These are phyloP conservation scores for Ichneumoninae sp. DNA, from an alignment of 2,888 invertebrate species.

Conservation along the genomic window DNA sequence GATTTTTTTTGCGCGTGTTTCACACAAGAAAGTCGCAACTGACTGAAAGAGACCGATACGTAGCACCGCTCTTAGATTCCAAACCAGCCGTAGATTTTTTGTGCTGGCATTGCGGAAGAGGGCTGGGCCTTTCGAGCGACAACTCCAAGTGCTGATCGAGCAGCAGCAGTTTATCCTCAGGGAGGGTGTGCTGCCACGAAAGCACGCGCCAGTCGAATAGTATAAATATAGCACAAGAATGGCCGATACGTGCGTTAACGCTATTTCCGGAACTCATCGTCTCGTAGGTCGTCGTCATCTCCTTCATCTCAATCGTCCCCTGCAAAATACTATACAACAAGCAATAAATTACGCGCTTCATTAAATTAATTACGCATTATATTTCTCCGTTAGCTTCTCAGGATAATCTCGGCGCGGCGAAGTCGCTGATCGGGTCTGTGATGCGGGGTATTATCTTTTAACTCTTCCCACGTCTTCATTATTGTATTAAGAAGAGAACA, in stretches of 20 bases:
- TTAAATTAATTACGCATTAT: neutral
- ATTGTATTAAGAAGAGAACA: neutral
- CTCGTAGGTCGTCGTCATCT: slow-evolving; percentile 54
- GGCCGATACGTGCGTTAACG: slow-evolving; percentile 65
- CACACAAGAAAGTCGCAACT: neutral
- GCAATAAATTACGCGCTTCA: neutral
- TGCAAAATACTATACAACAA: neutral
- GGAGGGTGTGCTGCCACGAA: slow-evolving; percentile 60
- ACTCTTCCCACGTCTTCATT: neutral
- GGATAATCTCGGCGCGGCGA: neutral
- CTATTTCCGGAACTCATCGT: slow-evolving; percentile 67
- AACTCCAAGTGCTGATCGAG: slow-evolving; percentile 34
- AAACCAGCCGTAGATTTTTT: slow-evolving; percentile 20
- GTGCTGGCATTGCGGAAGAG: slow-evolving; percentile 39
- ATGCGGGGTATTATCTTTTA: neutral
- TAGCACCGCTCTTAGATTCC: slow-evolving; percentile 6
- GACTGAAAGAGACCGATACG: neutral
- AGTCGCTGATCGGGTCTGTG: neutral
- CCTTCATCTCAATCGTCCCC: neutral
- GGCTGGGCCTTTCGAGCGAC: slow-evolving; percentile 28
- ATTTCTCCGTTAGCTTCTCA: neutral
- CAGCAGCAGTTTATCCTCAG: slow-evolving; percentile 60
- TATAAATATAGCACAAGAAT: slow-evolving; percentile 65
- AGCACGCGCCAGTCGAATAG: slow-evolving; percentile 41
- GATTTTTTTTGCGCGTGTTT: neutral